These are phyloP conservation scores for Argyrosomus japonicus DNA, from an alignment of 2,113 vertebrate species.

Conservation along the genomic window DNA sequence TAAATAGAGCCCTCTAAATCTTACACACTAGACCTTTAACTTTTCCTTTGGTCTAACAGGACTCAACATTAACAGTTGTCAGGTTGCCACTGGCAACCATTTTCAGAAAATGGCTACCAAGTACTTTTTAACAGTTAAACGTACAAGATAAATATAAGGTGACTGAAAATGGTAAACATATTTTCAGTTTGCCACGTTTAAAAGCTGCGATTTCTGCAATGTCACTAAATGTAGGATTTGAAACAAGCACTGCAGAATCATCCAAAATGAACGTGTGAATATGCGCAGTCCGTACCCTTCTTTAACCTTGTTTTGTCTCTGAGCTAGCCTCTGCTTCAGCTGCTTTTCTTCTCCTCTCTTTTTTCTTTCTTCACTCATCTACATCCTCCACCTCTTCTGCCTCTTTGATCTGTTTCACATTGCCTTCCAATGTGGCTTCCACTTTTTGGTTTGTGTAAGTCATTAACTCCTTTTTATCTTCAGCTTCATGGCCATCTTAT, in stretches of 20 bases:
- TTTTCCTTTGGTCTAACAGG: too few species aligned
- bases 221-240: not conserved
- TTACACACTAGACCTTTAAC: too few species aligned
- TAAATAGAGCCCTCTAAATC: too few species aligned
- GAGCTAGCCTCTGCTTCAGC: not conserved
- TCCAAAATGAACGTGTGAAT: not conserved
- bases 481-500: not conserved
- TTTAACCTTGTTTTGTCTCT: slow-evolving; percentile 8
- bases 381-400: not conserved
- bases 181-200: too few species aligned
- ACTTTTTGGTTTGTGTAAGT: slow-evolving; percentile 8
- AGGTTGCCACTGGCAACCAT: too few species aligned
- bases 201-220: not conserved
- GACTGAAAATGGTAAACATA: too few species aligned
- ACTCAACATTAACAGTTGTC: too few species aligned
- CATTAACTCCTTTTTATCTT: slow-evolving; percentile 27
- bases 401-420: slow-evolving; percentile 4
- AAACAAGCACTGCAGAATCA: not conserved
- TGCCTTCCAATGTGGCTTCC: not conserved
- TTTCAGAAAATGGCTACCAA: too few species aligned
- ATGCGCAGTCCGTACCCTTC: not conserved
- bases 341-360: not conserved
- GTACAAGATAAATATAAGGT: too few species aligned
- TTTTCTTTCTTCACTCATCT: slow-evolving; percentile 5
- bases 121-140: too few species aligned